Percentiles rank a stretch among this genome's conserved stretches.
Conservation (phyloP, 2,888 invertebrate genomes). For the Taenaris catops region DNA sequence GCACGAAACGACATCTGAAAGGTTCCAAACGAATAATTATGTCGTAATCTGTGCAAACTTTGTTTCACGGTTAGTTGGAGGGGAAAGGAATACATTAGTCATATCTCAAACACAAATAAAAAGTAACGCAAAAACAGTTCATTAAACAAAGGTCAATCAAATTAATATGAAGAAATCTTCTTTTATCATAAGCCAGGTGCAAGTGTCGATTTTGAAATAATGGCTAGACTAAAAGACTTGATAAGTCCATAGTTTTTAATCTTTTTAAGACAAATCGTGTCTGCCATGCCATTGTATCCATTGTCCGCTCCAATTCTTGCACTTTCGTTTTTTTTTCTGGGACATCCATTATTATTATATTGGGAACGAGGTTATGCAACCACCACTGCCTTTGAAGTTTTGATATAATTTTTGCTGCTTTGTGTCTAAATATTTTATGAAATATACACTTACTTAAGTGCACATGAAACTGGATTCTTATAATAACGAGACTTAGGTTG, state of each 20-base stretch:
- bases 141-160: too few relatives aligned
- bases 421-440: slow-evolving; percentile 37
- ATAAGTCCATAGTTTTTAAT: not conserved
- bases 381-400: slow-evolving; percentile 65
- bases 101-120: too few relatives aligned
- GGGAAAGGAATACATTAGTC: too few relatives aligned
- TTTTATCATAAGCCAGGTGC: too few relatives aligned
- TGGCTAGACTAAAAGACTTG: not conserved
- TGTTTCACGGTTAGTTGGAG: too few relatives aligned
- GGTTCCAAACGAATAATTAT: too few relatives aligned
- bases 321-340: slow-evolving; percentile 74
- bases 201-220: slow-evolving; percentile 6
- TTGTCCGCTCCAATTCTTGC: slow-evolving; percentile 67
- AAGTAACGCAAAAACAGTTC: too few relatives aligned
- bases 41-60: too few relatives aligned
- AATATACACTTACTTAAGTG: not conserved
- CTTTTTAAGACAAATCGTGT: slow-evolving; percentile 40
- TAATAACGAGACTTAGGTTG: slow-evolving; percentile 23
- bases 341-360: slow-evolving; percentile 72
- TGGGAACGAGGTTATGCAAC: slow-evolving; percentile 74
- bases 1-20: too few relatives aligned
- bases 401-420: slow-evolving; percentile 76
- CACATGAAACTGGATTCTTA: slow-evolving; percentile 17
- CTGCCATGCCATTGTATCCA: slow-evolving; percentile 62
- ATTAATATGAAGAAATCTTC: too few relatives aligned